Evolutionary conservation across 30 jellyfish, hydroid and myxozoan species (phyloP), one percentile per base, ranked within the genome.

Genomic region (Hydra vulgaris): DNA sequence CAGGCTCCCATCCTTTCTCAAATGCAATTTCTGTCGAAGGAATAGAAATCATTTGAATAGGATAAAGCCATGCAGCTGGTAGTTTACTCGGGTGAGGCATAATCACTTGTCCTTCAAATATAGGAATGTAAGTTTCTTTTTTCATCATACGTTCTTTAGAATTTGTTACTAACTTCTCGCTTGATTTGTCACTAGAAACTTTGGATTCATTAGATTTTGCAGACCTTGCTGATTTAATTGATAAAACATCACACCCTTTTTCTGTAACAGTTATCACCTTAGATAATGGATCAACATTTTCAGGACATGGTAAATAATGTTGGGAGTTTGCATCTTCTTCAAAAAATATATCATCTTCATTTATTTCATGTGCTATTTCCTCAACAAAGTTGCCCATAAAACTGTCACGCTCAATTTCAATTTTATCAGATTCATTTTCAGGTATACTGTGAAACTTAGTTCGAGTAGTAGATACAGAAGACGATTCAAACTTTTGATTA

Each of bases 1-100:
- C 97, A n/a, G 97, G 97, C 55, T 90, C 97, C 97, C 97, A 90
- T n/a, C 96, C 95, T 79, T 86, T 90, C 73, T 90, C 97, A 82
- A 66, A 82, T 21, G 97, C 97, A 82, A 90, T 94, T 27, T 90
- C 97, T 0, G 95, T 86, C 23, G 76, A 70, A 21, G 97, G 97
- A 12, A 90, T 90, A 17, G 97, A 90, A 15, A 90, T 74, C 97
- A 90, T 90, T 27, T 90, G 97, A 52, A 90, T 86, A 27, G 97
- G 97, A 77, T 90, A 90, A 88, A 86, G 75, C 97, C 97, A 90
- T 15, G 95, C 95, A 21, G 94, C 96, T 18, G 89, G 94, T 67
- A 90, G 75, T 74, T 86, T 82, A 74, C 95, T 76, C 0, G 97
- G 96, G 66, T 90, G 92, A 19, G 95, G 95, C 70, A 90, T 68